These are phyloP conservation scores for Lampris incognitus DNA, from an alignment of 2,113 vertebrate species.

Conservation along the genomic window DNA sequence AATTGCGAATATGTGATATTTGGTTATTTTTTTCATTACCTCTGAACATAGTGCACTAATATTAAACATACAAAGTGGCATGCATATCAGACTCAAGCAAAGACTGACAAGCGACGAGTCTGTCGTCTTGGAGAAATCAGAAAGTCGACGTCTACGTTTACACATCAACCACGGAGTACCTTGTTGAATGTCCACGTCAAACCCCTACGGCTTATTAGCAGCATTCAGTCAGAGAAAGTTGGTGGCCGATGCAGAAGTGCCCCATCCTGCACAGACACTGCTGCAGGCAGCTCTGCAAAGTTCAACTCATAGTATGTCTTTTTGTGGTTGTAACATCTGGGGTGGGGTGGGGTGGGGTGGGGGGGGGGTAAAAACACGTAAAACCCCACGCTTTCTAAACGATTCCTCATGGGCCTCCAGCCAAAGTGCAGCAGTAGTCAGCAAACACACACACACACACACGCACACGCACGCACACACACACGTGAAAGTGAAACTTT, in stretches of 20 bases:
- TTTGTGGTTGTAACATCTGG: too few species aligned
- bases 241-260: background rate
- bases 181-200: constrained; percentile 1
- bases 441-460: too few species aligned
- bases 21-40: constrained; percentile 7
- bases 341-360: too few species aligned
- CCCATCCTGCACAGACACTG: background rate
- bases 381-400: too few species aligned
- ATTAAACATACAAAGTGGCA: constrained; percentile 2
- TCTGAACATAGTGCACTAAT: constrained; percentile 19
- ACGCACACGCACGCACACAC: too few species aligned
- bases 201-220: constrained; percentile 1
- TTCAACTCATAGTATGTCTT: too few species aligned
- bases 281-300: too few species aligned
- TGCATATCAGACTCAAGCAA: constrained; percentile 4
- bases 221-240: constrained; percentile 7
- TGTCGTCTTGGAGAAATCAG: background rate
- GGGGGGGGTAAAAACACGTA: too few species aligned
- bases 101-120: background rate
- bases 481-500: too few species aligned
- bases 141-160: too few species aligned
- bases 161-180: constrained; percentile 7
- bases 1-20: background rate
- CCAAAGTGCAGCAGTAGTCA: too few species aligned
- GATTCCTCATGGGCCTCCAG: too few species aligned